phyloP scores from a whole-genome alignment of 2,797 vertebrate species.

The Sebastes diploproa region DNA sequence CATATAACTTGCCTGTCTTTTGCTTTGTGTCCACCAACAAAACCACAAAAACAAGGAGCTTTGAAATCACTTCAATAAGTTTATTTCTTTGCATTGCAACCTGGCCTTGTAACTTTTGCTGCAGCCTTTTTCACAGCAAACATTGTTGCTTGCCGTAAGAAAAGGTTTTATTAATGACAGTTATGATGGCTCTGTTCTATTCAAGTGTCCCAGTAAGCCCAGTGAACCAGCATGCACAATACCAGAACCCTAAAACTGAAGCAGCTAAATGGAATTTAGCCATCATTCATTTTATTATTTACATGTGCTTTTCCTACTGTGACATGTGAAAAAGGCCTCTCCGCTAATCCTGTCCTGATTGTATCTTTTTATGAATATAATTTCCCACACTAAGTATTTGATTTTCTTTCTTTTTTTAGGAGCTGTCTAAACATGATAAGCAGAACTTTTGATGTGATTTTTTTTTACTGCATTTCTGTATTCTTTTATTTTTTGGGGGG shows the following conservation, averaged over 20 bases:
- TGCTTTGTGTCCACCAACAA: neutral
- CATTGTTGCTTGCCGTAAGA: neutral
- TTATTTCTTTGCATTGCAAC: neutral
- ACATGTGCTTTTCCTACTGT: neutral
- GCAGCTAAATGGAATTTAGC: neutral
- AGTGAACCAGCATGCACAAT: neutral
- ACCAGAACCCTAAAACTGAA: neutral
- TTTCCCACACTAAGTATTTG: neutral
- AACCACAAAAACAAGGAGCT: neutral
- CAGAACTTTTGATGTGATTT: neutral
- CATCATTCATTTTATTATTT: neutral
- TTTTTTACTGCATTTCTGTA: neutral
- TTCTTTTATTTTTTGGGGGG: neutral
- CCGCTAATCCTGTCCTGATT: neutral
- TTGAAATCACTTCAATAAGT: rapidly evolving
- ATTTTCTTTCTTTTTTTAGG: neutral
- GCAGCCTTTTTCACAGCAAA: neutral
- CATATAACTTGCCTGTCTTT: neutral
- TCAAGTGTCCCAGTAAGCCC: neutral
- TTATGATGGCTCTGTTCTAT: neutral
- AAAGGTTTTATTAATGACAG: neutral
- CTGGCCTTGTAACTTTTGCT: neutral
- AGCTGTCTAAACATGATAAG: neutral
- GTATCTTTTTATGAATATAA: neutral
- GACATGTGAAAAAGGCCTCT: neutral